These are phyloP conservation scores for Perca fluviatilis DNA, from an alignment of 2,113 vertebrate genomes.

Conservation along the genomic window DNA sequence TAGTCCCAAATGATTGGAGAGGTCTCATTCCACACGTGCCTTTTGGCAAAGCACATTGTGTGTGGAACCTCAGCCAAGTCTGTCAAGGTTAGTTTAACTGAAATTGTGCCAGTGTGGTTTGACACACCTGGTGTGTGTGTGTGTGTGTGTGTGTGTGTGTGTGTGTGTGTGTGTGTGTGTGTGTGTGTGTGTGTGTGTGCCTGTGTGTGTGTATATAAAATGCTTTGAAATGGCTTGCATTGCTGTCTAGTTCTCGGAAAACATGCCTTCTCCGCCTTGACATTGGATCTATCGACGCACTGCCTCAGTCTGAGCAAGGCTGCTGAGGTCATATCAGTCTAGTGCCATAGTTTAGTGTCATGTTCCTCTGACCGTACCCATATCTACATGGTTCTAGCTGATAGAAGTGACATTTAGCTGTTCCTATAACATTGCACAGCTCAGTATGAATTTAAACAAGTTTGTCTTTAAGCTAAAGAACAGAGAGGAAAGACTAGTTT, in stretches of 20 bases:
- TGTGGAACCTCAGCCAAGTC: conserved; percentile 69
- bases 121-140: conserved; percentile 45
- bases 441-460: neutral
- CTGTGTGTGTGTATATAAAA: conserved; percentile 24
- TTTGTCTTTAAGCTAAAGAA: neutral
- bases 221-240: too few relatives aligned
- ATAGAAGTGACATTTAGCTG: neutral
- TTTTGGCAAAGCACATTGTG: conserved; percentile 63
- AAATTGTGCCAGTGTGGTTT: conserved; percentile 56
- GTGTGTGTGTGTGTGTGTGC: conserved; percentile 17
- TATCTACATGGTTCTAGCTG: too few relatives aligned
- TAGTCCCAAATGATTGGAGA: neutral
- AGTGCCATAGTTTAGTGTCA: too few relatives aligned
- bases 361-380: too few relatives aligned
- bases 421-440: neutral
- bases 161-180: conserved; percentile 23
- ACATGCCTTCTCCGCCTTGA: too few relatives aligned
- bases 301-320: too few relatives aligned
- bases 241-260: too few relatives aligned
- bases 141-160: conserved; percentile 17
- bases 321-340: too few relatives aligned
- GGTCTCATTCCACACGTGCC: conserved; percentile 1
- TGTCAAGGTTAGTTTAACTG: conserved; percentile 72
- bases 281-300: too few relatives aligned
- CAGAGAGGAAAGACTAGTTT: neutral